Percentiles rank a stretch among this genome's conserved stretches.
Evolutionary conservation across 2,888 invertebrate species (phyloP).

Genomic region (Synergus gifuensis): DNA sequence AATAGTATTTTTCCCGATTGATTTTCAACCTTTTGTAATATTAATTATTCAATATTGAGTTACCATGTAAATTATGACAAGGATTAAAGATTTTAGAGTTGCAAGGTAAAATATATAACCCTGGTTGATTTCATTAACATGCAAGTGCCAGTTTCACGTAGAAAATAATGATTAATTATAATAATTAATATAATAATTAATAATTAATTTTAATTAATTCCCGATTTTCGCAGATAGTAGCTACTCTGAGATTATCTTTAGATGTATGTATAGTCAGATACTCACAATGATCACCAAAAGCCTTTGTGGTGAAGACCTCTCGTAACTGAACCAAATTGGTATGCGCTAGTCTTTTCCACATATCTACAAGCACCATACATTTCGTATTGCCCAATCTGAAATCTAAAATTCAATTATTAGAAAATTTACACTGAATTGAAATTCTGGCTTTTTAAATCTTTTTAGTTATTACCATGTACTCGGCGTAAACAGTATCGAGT

Average conservation of each 20-base stretch:
- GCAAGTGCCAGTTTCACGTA: not conserved
- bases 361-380: slow-evolving; percentile 90
- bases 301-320: slow-evolving; percentile 96
- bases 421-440: not conserved
- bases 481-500: slow-evolving; percentile 91
- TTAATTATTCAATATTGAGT: too few species aligned
- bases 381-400: slow-evolving; percentile 90
- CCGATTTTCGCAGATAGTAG: not conserved
- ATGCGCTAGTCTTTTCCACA: slow-evolving; percentile 97
- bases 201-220: slow-evolving; percentile 17
- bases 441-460: not conserved
- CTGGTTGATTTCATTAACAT: too few species aligned
- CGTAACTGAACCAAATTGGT: slow-evolving; percentile 95
- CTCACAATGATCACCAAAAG: slow-evolving; percentile 97
- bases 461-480: slow-evolving; percentile 85
- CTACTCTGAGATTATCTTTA: not conserved
- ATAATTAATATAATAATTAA: too few species aligned
- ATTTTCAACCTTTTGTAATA: too few species aligned
- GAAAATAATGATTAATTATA: slow-evolving; percentile 22
- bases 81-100: too few species aligned
- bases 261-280: slow-evolving; percentile 61
- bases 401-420: slow-evolving; percentile 78
- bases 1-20: too few species aligned
- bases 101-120: too few species aligned
- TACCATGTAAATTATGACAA: too few species aligned